Evolutionary conservation across 2,113 vertebrate species (phyloP), one percentile per base, ranked within the genome.

Genomic region (Monarcha castaneiventris): DNA sequence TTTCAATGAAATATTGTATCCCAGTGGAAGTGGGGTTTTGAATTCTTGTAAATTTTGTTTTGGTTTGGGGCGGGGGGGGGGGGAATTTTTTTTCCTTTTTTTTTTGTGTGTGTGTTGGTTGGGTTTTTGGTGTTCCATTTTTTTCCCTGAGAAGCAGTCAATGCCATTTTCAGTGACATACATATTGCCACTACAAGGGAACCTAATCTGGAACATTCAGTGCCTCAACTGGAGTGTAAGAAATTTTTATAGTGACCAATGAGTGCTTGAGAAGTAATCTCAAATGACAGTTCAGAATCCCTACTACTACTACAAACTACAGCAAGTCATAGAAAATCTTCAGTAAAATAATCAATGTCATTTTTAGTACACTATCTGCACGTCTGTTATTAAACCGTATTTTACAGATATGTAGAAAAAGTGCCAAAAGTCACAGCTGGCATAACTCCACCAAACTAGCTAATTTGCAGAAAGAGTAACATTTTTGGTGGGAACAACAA

Each of bases 51-150:
- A 25, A 37, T 59, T 32, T 63, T 46, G n/a, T 14, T 19, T 13
- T n/a, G 3, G 5, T 19, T 10, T 23, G 5, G 1, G 10, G 5
- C 22, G 14, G 16, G 22, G 3, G 5, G 1, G 10, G 5, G 32
- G 14, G 16, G 22, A 4, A 20, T 11, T 11, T 3, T 61, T 35
- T 25, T 35, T 11, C 6, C 9, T 22, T 32, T 4, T 18, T 13
- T 10, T 5, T 43, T 14, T 35, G 48, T 61, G 55, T 7, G 19
- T 7, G 4, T 35, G 13, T 66, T 49, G 16, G 3, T 44, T 58
- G 9, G 8, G 4, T 4, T 86, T 82, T 61, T 29, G 13, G 12
- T 43, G 30, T 33, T 21, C 25, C 5, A 1, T 35, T 41, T 32
- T 16, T 37, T 58, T 1, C 9, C 43, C 29, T 48, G 39, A 69